These are phyloP conservation scores for Aphelenchoides besseyi DNA, from an alignment of 1,140 invertebrate species.

Conservation along the genomic window DNA sequence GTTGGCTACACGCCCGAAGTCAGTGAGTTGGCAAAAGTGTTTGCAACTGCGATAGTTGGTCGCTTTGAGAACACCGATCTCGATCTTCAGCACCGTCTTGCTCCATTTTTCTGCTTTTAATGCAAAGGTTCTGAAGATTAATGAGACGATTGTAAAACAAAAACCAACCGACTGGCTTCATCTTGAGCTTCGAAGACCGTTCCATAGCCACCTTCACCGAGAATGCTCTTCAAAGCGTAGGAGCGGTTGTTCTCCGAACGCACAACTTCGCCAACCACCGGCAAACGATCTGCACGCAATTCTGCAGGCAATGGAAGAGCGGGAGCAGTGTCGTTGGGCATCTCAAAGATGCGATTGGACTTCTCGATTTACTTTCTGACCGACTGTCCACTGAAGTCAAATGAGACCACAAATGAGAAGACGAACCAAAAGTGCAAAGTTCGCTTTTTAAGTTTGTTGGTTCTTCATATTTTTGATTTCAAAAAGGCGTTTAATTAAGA, in stretches of 20 bases:
- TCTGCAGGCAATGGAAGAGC: too few species aligned
- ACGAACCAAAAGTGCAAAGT: too few species aligned
- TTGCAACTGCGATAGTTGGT: constrained; percentile 19
- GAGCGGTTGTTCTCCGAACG: not conserved
- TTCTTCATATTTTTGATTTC: too few species aligned
- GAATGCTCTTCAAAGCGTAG: constrained; percentile 1
- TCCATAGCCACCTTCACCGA: constrained; percentile 32
- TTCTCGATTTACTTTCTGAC: too few species aligned
- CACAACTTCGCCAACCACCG: constrained; percentile 9
- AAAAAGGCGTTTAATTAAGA: too few species aligned
- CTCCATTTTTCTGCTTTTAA: constrained; percentile 44
- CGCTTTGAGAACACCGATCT: constrained; percentile 38
- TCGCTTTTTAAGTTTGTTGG: too few species aligned
- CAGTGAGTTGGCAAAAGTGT: constrained; percentile 24
- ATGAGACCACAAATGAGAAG: too few species aligned
- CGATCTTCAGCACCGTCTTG: constrained; percentile 48
- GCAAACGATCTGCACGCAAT: constrained; percentile 35
- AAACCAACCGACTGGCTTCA: constrained; percentile 17
- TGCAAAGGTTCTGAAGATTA: constrained; percentile 15
- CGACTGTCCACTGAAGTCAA: too few species aligned
- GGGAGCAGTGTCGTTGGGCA: too few species aligned
- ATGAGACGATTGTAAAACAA: not conserved
- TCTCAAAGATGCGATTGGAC: too few species aligned
- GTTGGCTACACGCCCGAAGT: constrained; percentile 11
- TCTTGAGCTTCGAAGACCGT: constrained; percentile 26